Evolutionary conservation across 2,888 invertebrate species (phyloP), one percentile per base, ranked within the genome.

Genomic region (Keiferia lycopersicella): DNA sequence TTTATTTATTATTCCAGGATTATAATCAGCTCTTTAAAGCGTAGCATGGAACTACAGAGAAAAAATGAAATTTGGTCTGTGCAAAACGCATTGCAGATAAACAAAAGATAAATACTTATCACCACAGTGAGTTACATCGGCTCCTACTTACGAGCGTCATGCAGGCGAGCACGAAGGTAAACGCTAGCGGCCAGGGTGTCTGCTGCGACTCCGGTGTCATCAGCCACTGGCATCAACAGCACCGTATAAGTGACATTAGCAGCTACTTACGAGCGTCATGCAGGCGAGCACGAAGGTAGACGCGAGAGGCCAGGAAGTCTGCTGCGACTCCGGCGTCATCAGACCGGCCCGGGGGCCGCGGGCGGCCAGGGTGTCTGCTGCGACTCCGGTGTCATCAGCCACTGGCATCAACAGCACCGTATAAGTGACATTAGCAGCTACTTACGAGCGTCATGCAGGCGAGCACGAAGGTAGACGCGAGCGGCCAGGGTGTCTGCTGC

Each of bases 261-360:
- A 26, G 26, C 26, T 26, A 26, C 26, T 26, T 6, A 26, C 26
- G 26, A 26, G 26, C 26, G 26, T 26, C 88, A 91, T 89, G 64
- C 91, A 91, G 22, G 90, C 88, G 12, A 91, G 74, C 0, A 91
- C 89, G 50, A 91, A 91, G 0, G 91, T 90, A 0, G 91, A 90
- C 1, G 90, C 89, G 7, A 91, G 72, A 0, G 91, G 90, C 91
- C 91, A 91, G 0, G 88, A 88, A 0, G 88, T 84, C 39, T 80
- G 69, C 56, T 82, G 82, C 22, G 68, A 77, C 45, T 88, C 91
- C 91, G 88, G 88, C 1, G 81, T 79, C 85, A 91, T 88, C 8
- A 91, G 80, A 26, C 2, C 26, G 6, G 2, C 26, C 20, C 91
- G 77, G 0, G 91, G n/a, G n/a, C n/a, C 1, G 90, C 89, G 7